Evolutionary conservation across 2,113 vertebrate genomes (phyloP).

Genomic region (Philantomba maxwellii): DNA sequence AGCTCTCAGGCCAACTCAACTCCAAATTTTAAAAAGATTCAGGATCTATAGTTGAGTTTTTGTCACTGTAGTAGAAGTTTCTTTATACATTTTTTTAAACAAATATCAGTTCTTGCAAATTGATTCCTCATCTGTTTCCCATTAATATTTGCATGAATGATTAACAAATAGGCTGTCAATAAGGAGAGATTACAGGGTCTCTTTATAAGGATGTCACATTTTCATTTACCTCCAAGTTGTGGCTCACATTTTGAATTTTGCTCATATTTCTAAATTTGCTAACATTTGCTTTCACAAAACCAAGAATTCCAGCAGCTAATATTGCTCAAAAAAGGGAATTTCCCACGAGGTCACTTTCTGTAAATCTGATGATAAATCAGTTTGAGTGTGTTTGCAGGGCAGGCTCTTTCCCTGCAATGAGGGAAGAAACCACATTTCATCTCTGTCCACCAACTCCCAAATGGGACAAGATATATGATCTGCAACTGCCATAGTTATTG

Average conservation of each 20-base stretch:
- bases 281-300: slow-evolving; percentile 61
- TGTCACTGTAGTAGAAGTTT: slow-evolving; percentile 37
- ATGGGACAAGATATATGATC: neutral
- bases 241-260: neutral
- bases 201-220: slow-evolving; percentile 63
- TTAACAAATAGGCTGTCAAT: slow-evolving; percentile 62
- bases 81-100: slow-evolving; percentile 65
- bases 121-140: slow-evolving; percentile 55
- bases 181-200: slow-evolving; percentile 48
- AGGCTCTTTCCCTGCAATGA: neutral
- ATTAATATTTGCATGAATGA: slow-evolving; percentile 67
- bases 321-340: slow-evolving; percentile 24
- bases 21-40: neutral
- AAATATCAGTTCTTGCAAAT: slow-evolving; percentile 62
- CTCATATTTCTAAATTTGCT: slow-evolving; percentile 31
- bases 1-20: neutral
- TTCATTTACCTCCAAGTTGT: slow-evolving; percentile 46
- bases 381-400: neutral
- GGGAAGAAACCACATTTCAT: neutral
- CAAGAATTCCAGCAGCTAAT: slow-evolving; percentile 34
- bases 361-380: neutral
- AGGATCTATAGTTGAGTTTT: slow-evolving; percentile 26
- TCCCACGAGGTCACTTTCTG: neutral
- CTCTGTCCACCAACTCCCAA: neutral
- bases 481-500: neutral